phyloP scores from a whole-genome alignment of 2,888 invertebrate species.

The Cryptosula pallasiana region DNA sequence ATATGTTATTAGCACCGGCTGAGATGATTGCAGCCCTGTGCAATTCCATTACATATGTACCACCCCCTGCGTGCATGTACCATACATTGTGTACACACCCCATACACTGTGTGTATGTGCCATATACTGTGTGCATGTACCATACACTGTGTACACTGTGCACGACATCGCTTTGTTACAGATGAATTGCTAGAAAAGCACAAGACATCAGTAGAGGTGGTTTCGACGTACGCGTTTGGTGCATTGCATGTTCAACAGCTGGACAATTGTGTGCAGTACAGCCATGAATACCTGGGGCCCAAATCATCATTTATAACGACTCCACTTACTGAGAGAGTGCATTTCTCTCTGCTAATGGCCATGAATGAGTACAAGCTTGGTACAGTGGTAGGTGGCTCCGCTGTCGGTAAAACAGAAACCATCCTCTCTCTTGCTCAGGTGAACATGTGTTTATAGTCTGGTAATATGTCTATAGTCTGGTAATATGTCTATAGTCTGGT shows the following conservation, averaged over 20 bases:
- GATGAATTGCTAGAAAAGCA: conserved; percentile 19
- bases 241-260: conserved; percentile 38
- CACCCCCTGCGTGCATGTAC: no score
- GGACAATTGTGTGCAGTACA: conserved; percentile 38
- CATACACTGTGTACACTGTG: no score
- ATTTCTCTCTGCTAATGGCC: conserved; percentile 44
- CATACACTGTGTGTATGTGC: no score
- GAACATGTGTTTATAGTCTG: conserved; percentile 14
- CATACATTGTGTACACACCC: no score
- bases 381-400: conserved; percentile 43
- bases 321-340: conserved; percentile 47
- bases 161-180: not conserved
- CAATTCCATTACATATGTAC: no score
- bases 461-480: no score
- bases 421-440: conserved; percentile 46
- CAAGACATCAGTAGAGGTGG: not conserved
- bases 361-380: conserved; percentile 46
- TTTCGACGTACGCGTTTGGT: conserved; percentile 16
- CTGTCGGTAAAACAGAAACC: conserved; percentile 48
- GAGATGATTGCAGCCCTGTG: no score
- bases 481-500: no score
- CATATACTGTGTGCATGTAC: no score
- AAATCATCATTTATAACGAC: conserved; percentile 39
- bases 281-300: conserved; percentile 43
- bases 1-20: no score